phyloP scores from a whole-genome alignment of 2,797 vertebrate species.

The Malurus splendens region DNA sequence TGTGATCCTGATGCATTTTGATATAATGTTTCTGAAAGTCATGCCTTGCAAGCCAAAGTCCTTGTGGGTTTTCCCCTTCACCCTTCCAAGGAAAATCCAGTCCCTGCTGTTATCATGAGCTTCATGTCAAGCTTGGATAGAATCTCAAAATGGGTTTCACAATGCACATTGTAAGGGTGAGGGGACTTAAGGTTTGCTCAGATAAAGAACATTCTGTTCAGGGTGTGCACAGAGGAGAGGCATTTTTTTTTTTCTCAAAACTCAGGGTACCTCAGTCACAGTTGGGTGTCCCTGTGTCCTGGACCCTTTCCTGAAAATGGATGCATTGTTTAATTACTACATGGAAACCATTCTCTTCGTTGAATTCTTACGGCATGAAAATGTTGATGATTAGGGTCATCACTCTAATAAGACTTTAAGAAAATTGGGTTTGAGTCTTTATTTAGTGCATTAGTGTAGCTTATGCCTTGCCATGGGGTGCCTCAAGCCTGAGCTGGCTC shows the following conservation, averaged over 20 bases:
- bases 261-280: not conserved
- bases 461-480: accelerated
- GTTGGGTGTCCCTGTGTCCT: accelerated
- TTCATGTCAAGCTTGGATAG: not conserved
- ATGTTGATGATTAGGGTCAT: accelerated
- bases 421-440: accelerated
- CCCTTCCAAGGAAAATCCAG: accelerated
- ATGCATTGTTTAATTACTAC: not conserved
- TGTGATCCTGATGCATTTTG: not conserved
- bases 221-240: not conserved
- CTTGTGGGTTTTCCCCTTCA: not conserved
- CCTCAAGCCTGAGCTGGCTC: not conserved
- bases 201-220: not conserved
- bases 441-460: not conserved
- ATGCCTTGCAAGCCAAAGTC: not conserved
- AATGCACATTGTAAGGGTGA: accelerated
- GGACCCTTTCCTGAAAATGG: not conserved
- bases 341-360: not conserved
- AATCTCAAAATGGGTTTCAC: not conserved
- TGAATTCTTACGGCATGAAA: not conserved
- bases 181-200: not conserved
- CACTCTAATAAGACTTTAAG: not conserved
- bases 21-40: not conserved
- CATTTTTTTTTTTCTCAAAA: accelerated
- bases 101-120: not conserved